Evolutionary conservation across 2,888 invertebrate species (phyloP).

Genomic region (Magallana nippona): DNA sequence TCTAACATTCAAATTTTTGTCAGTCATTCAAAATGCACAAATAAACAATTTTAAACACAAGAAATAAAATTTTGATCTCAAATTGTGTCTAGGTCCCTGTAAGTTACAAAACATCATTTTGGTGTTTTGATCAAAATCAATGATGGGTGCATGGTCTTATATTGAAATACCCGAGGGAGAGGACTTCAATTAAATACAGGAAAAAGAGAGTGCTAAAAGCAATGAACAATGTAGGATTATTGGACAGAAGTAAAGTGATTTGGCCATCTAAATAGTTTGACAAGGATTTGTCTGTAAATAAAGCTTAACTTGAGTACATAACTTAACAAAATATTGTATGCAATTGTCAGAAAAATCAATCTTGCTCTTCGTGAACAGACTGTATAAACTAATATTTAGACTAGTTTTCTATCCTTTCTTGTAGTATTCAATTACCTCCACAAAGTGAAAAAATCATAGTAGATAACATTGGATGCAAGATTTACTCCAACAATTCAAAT

Average conservation of each 20-base stretch:
- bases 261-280: background rate
- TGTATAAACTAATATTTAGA: conserved; percentile 22
- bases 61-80: too few relatives aligned
- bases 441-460: background rate
- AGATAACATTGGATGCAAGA: too few relatives aligned
- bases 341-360: conserved; percentile 15
- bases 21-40: too few relatives aligned
- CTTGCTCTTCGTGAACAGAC: background rate
- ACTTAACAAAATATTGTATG: background rate
- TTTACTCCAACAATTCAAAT: too few relatives aligned
- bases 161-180: too few relatives aligned
- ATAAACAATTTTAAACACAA: too few relatives aligned
- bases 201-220: background rate
- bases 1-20: too few relatives aligned
- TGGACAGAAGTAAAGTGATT: background rate
- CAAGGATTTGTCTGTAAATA: conserved; percentile 6
- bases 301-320: background rate
- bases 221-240: background rate
- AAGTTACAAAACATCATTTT: too few relatives aligned
- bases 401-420: background rate
- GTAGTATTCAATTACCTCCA: background rate
- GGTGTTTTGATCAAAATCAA: too few relatives aligned
- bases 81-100: too few relatives aligned
- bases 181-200: too few relatives aligned
- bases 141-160: too few relatives aligned